Conservation (phyloP, 1,140 invertebrate species). For the Metaphire vulgaris region DNA sequence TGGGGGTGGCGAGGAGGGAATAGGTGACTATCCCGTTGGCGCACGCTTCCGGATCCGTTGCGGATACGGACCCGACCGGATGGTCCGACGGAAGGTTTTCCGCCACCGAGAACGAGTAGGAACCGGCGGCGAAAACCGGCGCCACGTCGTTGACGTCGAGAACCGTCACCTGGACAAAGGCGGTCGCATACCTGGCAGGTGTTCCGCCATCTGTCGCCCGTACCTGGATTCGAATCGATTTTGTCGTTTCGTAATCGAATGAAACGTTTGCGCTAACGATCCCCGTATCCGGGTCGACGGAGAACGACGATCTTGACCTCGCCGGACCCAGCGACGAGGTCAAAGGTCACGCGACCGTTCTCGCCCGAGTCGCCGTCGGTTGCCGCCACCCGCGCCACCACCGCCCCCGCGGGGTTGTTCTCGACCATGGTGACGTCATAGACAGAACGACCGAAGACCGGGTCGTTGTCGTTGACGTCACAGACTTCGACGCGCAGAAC, state of each 20-base stretch:
- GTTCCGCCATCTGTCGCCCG: background rate
- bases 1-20: background rate
- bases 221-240: background rate
- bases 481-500: background rate
- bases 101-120: background rate
- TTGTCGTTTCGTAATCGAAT: background rate
- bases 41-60: background rate
- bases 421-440: slow-evolving; percentile 7
- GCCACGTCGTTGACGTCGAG: background rate
- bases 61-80: background rate
- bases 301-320: background rate
- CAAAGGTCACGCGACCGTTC: slow-evolving; percentile 2
- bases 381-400: background rate
- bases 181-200: background rate
- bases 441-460: background rate
- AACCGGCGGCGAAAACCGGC: background rate
- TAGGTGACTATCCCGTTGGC: background rate
- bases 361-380: background rate
- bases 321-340: background rate
- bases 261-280: background rate
- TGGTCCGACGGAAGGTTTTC: slow-evolving; percentile 1
- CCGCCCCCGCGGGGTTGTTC: background rate
- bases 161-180: background rate
- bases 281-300: background rate
- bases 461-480: slow-evolving; percentile 17